Conservation (phyloP, 2,888 invertebrate species). For the Calliopum simillimum region DNA sequence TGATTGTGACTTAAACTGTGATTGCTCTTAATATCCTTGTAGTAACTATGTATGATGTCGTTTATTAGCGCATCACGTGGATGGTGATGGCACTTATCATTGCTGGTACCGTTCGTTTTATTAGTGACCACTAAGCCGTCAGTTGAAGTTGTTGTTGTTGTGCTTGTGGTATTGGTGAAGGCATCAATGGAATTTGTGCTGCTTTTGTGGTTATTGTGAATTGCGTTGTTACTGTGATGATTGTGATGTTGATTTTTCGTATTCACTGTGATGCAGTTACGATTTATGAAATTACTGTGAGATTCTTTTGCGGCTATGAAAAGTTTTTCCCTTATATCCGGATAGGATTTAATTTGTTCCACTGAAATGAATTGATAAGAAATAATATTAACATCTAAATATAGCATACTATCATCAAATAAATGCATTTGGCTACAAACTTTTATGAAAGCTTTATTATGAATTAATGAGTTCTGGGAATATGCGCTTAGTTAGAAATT, state of each 20-base stretch:
- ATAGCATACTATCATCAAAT: too few relatives aligned
- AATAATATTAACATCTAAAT: too few relatives aligned
- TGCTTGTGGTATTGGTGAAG: conserved; percentile 27
- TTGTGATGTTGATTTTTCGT: conserved; percentile 52
- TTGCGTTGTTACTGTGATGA: conserved; percentile 22
- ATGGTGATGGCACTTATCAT: conserved; percentile 65
- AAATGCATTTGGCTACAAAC: too few relatives aligned
- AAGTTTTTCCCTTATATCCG: conserved; percentile 76
- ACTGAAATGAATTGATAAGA: conserved; percentile 67
- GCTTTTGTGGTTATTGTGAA: conserved; percentile 17
- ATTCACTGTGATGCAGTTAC: conserved; percentile 55
- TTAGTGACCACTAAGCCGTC: conserved; percentile 32
- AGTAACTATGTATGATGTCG: conserved; percentile 60
- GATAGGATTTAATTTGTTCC: conserved; percentile 80
- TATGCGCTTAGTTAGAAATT: too few relatives aligned
- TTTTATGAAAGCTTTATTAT: not conserved
- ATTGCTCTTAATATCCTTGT: conserved; percentile 52
- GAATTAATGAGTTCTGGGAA: not conserved
- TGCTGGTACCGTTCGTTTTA: conserved; percentile 64
- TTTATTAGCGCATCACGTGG: conserved; percentile 59
- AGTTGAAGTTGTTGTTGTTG: conserved; percentile 29
- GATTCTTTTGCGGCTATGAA: conserved; percentile 75
- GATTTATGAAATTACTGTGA: conserved; percentile 67
- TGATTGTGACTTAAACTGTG: conserved; percentile 45
- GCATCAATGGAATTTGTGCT: conserved; percentile 13